These are phyloP conservation scores for Tethya wilhelma DNA, from an alignment of 37 sponge, comb jelly and placozoan genomes.

Conservation along the genomic window DNA sequence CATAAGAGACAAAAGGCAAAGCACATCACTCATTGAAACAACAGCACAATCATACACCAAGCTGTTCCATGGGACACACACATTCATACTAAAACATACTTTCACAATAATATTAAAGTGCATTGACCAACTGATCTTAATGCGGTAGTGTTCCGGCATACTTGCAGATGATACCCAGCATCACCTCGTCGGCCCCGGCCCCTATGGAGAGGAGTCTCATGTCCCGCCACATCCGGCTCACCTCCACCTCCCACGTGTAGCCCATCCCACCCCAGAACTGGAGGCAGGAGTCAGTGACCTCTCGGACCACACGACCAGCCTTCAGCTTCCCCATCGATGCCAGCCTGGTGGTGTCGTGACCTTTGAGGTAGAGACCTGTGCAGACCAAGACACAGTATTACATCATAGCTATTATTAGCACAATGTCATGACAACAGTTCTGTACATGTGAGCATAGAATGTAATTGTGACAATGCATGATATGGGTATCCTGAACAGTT, in stretches of 20 bases:
- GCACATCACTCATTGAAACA: too few species aligned
- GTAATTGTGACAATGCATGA: too few species aligned
- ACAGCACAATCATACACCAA: too few species aligned
- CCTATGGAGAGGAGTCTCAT: constrained; percentile 88
- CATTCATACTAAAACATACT: neutral
- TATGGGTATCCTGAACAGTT: too few species aligned
- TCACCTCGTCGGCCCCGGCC: constrained; percentile 96
- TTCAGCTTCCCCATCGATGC: constrained; percentile 98
- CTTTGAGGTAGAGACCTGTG: constrained; percentile 64
- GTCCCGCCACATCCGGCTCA: constrained; percentile 83
- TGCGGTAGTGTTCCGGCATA: constrained; percentile 73
- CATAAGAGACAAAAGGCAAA: too few species aligned
- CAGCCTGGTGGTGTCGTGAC: constrained; percentile 87
- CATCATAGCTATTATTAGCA: too few species aligned
- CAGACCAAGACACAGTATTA: neutral
- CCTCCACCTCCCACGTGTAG: constrained; percentile 86
- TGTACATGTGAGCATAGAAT: too few species aligned
- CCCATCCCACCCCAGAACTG: constrained; percentile 99
- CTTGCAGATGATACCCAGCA: constrained; percentile 93
- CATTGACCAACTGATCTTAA: neutral
- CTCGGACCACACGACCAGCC: constrained; percentile 81
- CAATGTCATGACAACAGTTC: too few species aligned
- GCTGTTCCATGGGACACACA: too few species aligned
- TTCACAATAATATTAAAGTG: neutral
- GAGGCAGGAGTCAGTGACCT: constrained; percentile 81